These are phyloP conservation scores for Myioborus melanocephalus DNA, from an alignment of 2,797 vertebrate genomes.

Conservation along the genomic window DNA sequence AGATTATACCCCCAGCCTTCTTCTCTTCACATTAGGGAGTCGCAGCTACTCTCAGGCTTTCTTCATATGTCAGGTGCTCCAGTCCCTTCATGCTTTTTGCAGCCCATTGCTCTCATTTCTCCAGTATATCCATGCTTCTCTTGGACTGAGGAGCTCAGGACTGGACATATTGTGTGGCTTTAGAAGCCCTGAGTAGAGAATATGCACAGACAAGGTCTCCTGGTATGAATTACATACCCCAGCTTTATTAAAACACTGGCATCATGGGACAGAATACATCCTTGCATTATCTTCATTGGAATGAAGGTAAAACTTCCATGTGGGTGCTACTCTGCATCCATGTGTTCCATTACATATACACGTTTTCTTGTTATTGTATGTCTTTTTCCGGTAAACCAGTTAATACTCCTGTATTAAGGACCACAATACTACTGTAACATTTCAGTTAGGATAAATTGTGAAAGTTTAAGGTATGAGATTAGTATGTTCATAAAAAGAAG, in stretches of 20 bases:
- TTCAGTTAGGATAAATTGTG: background rate
- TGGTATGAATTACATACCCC: background rate
- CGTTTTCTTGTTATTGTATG: background rate
- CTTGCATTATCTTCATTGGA: background rate
- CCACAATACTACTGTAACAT: background rate
- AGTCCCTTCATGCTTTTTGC: background rate
- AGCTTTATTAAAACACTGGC: background rate
- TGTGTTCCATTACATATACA: background rate
- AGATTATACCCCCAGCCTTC: background rate
- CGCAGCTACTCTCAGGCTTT: background rate
- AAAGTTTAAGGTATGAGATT: background rate
- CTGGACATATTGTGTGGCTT: rapidly evolving
- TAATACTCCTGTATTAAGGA: too few relatives aligned
- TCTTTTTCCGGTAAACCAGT: background rate
- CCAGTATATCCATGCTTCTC: background rate
- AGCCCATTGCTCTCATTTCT: background rate
- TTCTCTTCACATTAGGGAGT: background rate
- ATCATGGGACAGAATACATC: background rate
- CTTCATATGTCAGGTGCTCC: background rate
- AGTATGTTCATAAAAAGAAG: background rate
- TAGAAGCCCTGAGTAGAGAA: background rate
- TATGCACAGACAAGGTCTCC: background rate
- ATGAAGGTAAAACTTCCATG: background rate
- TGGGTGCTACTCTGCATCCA: background rate
- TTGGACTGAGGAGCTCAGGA: background rate